Evolutionary conservation across 2,888 invertebrate genomes (phyloP).

Genomic region (Sarcophaga subvicina): DNA sequence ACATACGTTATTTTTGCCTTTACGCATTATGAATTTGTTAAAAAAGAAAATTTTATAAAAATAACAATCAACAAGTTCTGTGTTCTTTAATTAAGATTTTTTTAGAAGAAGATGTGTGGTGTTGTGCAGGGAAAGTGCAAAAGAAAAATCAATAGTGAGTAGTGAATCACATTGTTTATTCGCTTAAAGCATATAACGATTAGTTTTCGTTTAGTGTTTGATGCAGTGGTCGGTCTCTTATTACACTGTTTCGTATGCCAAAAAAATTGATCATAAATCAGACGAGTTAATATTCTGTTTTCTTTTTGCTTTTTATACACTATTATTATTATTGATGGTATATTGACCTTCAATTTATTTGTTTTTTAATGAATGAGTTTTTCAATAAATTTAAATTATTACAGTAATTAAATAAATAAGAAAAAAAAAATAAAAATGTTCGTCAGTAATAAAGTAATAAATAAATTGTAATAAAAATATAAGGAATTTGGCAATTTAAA

Average conservation of each 20-base stretch:
- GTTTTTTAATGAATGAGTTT: too few species aligned
- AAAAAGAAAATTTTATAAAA: constrained; percentile 1
- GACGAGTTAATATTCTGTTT: not conserved
- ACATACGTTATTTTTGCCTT: constrained; percentile 5
- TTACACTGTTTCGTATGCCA: constrained; percentile 32
- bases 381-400: too few species aligned
- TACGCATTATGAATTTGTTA: not conserved
- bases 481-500: too few species aligned
- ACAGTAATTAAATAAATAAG: too few species aligned
- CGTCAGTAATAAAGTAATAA: too few species aligned
- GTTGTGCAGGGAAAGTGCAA: not conserved
- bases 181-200: not conserved
- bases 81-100: constrained; percentile 10
- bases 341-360: too few species aligned
- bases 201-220: constrained; percentile 7
- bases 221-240: not conserved
- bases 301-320: not conserved
- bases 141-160: constrained; percentile 15
- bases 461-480: too few species aligned
- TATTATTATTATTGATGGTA: not conserved
- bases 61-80: constrained; percentile 39
- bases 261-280: not conserved
- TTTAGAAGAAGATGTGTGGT: not conserved
- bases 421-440: too few species aligned
- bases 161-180: constrained; percentile 33